Base-by-base conservation (phyloP, 2,888 invertebrate genomes). In the Epiblema foenella region DNA sequence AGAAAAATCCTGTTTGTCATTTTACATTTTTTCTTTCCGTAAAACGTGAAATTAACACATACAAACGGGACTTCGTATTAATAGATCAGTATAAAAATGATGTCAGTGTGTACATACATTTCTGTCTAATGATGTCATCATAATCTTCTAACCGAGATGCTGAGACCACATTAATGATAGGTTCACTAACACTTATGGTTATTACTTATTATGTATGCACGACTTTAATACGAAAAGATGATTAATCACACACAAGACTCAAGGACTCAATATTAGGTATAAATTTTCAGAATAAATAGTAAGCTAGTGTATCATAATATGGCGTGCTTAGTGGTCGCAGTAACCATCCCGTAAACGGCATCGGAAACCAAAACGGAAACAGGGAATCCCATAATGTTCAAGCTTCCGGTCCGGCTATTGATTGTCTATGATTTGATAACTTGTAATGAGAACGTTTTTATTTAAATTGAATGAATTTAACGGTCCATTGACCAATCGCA, bases 381-480 rank as follows among this genome's bases (percentile, higher is more conserved):
- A 57, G 77, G 69, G 72, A 74, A 75, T 75, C 75, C 73, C 73
- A 66, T 58, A 68, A 69, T 60, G 69, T 67, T 68, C 73, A 29
- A 37, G 64, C 69, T 73, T 71, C 68, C 66, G 69, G 72, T 17
- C 46, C 49, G 67, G 52, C 72, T 72, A 72, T 68, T 73, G 69
- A 71, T 67, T 67, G 64, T 59, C 70, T 74, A 71, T 63, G 70
- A 74, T 75, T 70, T 68, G 77, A 78, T 81, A 79, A 82, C 82
- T 81, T 77, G 63, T 60, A 79, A 69, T 74, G 78, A 74, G 73
- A 76, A 74, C 73, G 77, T 78, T 83, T 52, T 85, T 81, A 81
- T 84, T 77, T 75, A 79, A 85, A 83, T 81, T 85, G 85, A 84
- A 85, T 83, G 78, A 75, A 84, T 90, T 90, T 87, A 82, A 86